Base-by-base conservation (phyloP, 2,888 invertebrate species). In the Temnothorax unifasciatus region DNA sequence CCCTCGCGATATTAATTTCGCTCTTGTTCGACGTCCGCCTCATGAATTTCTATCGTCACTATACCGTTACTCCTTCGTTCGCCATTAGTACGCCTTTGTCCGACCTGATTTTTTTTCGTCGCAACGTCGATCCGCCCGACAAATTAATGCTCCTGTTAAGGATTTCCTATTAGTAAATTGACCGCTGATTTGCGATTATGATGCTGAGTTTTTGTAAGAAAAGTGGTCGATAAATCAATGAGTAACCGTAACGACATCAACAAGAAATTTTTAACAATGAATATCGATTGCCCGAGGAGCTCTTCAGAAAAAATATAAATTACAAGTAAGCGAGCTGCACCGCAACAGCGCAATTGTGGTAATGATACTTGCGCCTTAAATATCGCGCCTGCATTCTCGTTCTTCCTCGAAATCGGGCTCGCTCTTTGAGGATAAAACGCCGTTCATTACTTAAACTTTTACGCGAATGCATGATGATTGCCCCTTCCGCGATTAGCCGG, bases 41-140 rank as follows among this genome's bases (percentile, higher is more conserved):
- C 85, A 38, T 88, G 84, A 88, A 88, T 89, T 87, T 89, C 89
- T 88, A 85, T 83, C 64, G 47, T 63, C 64, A 15, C 21, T 64
- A 50, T 64, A 50, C 38, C 41, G 69, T 81, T 64, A 38, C 50
- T 41, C 29, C 50, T 25, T 54, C 77, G 83, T 75, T 21, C n/a
- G 57, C 41, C 18, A 38, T 76, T 63, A 52, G 52, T 44, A 52
- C 38, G 50, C 50, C 25, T 76, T 63, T 74, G 59, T 74, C 3
- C 15, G 59, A 41, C 29, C 38, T 38, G 50, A 50, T 34, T 63
- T 47, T 59, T 34, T 11, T 74, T 44, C 18, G 21, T 15, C 8
- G 13, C 41, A 15, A 73, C 69, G 59, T 75, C 77, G 21, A 57
- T 38, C 21, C 41, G n/a, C 1, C 4, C 18, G 59, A 81, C 59